Evolutionary conservation across 2,797 vertebrate species (phyloP), one percentile per base, ranked within the genome.

Genomic region (Brotula barbata): DNA sequence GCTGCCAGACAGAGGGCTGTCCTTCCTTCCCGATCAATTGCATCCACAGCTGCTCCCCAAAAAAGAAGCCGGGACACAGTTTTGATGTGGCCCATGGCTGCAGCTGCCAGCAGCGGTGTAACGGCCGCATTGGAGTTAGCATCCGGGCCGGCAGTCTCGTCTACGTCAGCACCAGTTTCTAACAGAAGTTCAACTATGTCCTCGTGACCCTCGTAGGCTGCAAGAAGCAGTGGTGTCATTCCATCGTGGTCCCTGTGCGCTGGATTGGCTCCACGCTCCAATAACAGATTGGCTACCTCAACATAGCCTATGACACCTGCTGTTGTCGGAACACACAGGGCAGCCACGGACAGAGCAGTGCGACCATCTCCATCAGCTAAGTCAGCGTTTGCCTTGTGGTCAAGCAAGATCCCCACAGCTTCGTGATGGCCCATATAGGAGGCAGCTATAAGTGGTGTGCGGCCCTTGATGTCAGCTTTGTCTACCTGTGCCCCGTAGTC

Each of bases 371-470:
- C 66, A 17, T 94, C 93, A 7, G 84, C 82, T 2, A 87, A 69
- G 73, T 93, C 65, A 11, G 92, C 90, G 0, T 80, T 53, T 5
- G 92, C 90, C 7, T 83, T 88, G 6, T 85, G 85, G 23, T 90
- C 83, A 61, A 94, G 73, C 60, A 94, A 59, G 21, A 91, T 82
- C 53, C 89, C 91, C 15, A 92, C 85, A 9, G 87, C 83, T 53
- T 92, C 87, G 7, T 85, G 80, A 49, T 94, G 93, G n/a, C 93
- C 93, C 93, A 94, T 94, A 48, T 92, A 94, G 13, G 92, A 90
- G 3, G 93, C 92, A 1, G 92, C 92, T 15, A 93, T 93, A 12
- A 94, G 89, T 0, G 94, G 90, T 0, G 93, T 94, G 41, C 92
- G 87, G 0, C 92, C 93, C 22, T 93, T 90, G 4, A 82, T 63